A percentile compares a stretch with the other conserved stretches of the same genome.
phyloP scores from a whole-genome alignment of 1,140 invertebrate genomes.

The Amyelois transitella region DNA sequence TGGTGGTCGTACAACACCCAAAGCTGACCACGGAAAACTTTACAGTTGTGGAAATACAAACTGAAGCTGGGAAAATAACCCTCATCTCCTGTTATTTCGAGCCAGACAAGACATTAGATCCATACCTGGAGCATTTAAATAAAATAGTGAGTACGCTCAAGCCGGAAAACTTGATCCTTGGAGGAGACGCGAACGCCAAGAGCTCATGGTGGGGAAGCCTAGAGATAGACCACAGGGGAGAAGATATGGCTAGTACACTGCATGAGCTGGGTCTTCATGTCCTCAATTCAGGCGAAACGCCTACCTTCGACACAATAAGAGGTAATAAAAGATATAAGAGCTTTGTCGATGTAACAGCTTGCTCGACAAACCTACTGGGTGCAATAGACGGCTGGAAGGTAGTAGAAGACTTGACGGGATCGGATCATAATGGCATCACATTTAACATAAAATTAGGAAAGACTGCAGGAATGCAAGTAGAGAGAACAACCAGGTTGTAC shows the following conservation, averaged over 20 bases:
- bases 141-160: neutral
- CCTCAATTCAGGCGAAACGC: conserved; percentile 15
- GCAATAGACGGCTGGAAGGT: no score
- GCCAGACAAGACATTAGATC: neutral
- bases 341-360: no score
- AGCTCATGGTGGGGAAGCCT: conserved; percentile 22
- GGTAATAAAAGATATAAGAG: no score
- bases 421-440: no score
- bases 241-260: neutral
- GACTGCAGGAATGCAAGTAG: no score
- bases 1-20: no score
- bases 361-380: no score
- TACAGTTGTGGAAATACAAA: conserved; percentile 1
- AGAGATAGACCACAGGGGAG: conserved; percentile 7
- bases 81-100: neutral
- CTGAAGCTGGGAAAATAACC: neutral
- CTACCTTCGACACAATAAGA: conserved; percentile 25
- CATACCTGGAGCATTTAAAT: neutral
- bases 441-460: no score
- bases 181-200: conserved; percentile 22
- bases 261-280: conserved; percentile 13
- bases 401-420: no score
- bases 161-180: conserved; percentile 8
- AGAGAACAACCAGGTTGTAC: no score
- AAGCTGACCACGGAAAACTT: no score